Conservation (phyloP, 2,888 invertebrate species). For the Trimorus sp. region DNA sequence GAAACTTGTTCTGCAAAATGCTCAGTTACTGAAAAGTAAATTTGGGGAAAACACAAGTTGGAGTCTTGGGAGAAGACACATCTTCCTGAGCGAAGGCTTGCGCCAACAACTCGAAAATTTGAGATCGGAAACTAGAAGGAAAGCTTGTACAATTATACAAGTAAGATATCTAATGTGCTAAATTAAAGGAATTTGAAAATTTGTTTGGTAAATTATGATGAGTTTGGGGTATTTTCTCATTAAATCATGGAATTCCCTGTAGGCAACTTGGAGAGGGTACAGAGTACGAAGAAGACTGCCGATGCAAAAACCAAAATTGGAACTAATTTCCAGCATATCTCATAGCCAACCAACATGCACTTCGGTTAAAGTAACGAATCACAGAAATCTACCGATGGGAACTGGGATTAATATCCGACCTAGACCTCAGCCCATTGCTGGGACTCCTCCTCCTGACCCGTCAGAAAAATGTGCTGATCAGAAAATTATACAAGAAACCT, state of each 20-base stretch:
- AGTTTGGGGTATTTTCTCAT: too few relatives aligned
- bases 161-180: slow-evolving; percentile 67
- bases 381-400: slow-evolving; percentile 77
- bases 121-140: slow-evolving; percentile 88
- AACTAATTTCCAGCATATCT: slow-evolving; percentile 73
- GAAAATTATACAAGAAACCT: slow-evolving; percentile 94
- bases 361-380: slow-evolving; percentile 67
- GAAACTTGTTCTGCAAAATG: slow-evolving; percentile 88
- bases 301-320: slow-evolving; percentile 81
- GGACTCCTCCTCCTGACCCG: slow-evolving; percentile 92
- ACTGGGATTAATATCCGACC: slow-evolving; percentile 85
- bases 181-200: too few relatives aligned
- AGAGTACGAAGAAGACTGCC: slow-evolving; percentile 87
- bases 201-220: too few relatives aligned
- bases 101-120: slow-evolving; percentile 94
- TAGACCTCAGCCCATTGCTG: slow-evolving; percentile 94
- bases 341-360: slow-evolving; percentile 74
- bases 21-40: slow-evolving; percentile 83
- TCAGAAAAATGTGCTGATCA: slow-evolving; percentile 92
- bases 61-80: slow-evolving; percentile 96
- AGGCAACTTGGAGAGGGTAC: slow-evolving; percentile 93
- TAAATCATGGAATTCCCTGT: neutral
- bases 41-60: slow-evolving; percentile 86
- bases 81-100: slow-evolving; percentile 96
- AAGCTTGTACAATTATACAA: slow-evolving; percentile 92